phyloP scores from a whole-genome alignment of 2,113 vertebrate genomes.

The Chauna torquata region DNA sequence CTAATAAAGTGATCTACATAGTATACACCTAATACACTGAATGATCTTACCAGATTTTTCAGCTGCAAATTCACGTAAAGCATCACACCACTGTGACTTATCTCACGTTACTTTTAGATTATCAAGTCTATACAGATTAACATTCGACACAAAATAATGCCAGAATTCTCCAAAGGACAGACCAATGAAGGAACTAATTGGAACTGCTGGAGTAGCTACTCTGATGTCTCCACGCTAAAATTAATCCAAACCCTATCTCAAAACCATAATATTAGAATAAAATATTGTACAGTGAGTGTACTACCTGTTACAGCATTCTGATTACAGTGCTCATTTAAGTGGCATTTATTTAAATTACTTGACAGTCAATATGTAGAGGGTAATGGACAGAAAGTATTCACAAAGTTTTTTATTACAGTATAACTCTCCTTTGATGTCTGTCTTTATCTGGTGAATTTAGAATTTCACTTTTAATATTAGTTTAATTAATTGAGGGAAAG shows the following conservation, averaged over 20 bases:
- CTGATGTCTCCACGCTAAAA: not conserved
- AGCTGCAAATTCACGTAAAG: not conserved
- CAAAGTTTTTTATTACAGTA: not conserved
- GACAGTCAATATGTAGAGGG: not conserved
- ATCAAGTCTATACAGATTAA: not conserved
- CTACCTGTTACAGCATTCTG: not conserved
- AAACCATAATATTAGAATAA: not conserved
- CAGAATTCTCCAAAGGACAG: not conserved
- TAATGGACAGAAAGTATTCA: not conserved
- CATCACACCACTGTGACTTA: not conserved
- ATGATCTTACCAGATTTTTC: not conserved
- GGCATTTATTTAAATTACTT: constrained; percentile 26
- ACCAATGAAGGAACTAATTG: not conserved
- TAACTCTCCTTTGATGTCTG: not conserved
- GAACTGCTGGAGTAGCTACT: not conserved
- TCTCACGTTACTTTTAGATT: not conserved
- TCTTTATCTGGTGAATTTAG: not conserved
- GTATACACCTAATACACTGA: not conserved
- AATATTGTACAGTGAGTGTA: not conserved
- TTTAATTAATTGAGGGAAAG: constrained; percentile 2
- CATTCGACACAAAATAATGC: not conserved
- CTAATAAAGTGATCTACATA: not conserved
- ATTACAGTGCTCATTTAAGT: not conserved
- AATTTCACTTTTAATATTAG: not conserved
- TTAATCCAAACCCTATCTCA: not conserved